These are phyloP conservation scores for Leptestheria dahalacensis DNA, from an alignment of 1,140 invertebrate genomes.

Conservation along the genomic window DNA sequence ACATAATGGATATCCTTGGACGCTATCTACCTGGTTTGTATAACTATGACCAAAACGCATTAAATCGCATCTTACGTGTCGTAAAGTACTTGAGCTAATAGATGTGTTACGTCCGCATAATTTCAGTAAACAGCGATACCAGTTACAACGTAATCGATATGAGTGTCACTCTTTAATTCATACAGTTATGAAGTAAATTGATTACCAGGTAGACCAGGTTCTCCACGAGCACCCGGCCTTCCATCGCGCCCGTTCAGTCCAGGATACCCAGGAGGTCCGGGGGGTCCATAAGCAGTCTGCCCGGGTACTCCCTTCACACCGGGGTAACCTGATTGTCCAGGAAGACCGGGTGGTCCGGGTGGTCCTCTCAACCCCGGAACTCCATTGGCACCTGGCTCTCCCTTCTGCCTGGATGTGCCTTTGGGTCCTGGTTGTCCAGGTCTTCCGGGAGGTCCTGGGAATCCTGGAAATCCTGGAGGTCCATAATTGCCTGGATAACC, in stretches of 20 bases:
- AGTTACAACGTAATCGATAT: too few species aligned
- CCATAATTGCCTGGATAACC: constrained; percentile 38
- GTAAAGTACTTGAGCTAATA: too few species aligned
- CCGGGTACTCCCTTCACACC: constrained; percentile 30
- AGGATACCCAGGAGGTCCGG: background rate
- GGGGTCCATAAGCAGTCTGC: constrained; percentile 25
- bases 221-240: background rate
- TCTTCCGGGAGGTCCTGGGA: constrained; percentile 23
- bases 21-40: too few species aligned
- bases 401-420: constrained; percentile 38
- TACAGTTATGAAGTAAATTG: too few species aligned
- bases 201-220: background rate
- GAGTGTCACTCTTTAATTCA: too few species aligned
- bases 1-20: too few species aligned
- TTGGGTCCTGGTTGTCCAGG: constrained; percentile 32
- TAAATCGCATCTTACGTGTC: too few species aligned
- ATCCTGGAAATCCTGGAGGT: constrained; percentile 22
- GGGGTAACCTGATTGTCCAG: constrained; percentile 31
- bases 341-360: constrained; percentile 29
- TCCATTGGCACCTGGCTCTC: constrained; percentile 52
- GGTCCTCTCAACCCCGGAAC: constrained; percentile 36
- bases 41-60: too few species aligned
- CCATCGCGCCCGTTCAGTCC: background rate
- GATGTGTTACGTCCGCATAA: too few species aligned
- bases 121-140: too few species aligned